A percentile compares a stretch with the other conserved stretches of the same genome.
These are phyloP conservation scores for Chaetoderma sp. DNA, from an alignment of 2,888 invertebrate genomes.

Conservation along the genomic window DNA sequence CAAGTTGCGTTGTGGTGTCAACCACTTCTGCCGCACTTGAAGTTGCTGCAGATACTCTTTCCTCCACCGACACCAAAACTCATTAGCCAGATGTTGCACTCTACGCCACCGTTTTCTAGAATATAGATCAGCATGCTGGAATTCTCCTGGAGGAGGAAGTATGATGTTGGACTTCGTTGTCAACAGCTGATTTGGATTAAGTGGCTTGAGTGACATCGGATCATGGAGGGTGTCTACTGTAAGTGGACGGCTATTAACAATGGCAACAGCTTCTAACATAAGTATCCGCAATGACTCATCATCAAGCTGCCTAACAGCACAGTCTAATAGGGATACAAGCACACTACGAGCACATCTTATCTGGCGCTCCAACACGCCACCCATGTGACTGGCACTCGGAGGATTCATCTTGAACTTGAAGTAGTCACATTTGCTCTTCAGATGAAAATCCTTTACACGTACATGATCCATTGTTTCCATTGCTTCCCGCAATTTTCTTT, in stretches of 20 bases:
- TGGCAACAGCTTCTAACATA: constrained; percentile 32
- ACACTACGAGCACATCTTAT: constrained; percentile 40
- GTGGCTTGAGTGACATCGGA: constrained; percentile 7
- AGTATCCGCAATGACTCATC: constrained; percentile 32
- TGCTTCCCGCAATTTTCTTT: constrained; percentile 24
- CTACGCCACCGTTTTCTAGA: constrained; percentile 6
- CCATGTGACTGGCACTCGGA: constrained; percentile 44
- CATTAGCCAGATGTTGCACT: no score
- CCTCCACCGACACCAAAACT: no score
- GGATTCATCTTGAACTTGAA: constrained; percentile 40
- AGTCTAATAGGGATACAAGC: constrained; percentile 23
- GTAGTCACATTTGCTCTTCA: constrained; percentile 20
- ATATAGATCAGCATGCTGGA: constrained; percentile 26
- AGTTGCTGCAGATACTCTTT: constrained; percentile 21
- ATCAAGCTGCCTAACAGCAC: constrained; percentile 20
- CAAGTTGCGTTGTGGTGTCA: constrained; percentile 9
- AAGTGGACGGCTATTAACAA: constrained; percentile 36
- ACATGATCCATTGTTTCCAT: constrained; percentile 18
- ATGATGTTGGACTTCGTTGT: constrained; percentile 29
- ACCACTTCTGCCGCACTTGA: neutral
- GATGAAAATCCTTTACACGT: constrained; percentile 15
- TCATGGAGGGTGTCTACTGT: constrained; percentile 21
- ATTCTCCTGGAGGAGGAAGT: constrained; percentile 35
- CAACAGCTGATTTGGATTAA: constrained; percentile 16
- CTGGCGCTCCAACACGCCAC: constrained; percentile 47